These are phyloP conservation scores for Drosophila repleta DNA, from an alignment of 1,140 invertebrate species.

Conservation along the genomic window DNA sequence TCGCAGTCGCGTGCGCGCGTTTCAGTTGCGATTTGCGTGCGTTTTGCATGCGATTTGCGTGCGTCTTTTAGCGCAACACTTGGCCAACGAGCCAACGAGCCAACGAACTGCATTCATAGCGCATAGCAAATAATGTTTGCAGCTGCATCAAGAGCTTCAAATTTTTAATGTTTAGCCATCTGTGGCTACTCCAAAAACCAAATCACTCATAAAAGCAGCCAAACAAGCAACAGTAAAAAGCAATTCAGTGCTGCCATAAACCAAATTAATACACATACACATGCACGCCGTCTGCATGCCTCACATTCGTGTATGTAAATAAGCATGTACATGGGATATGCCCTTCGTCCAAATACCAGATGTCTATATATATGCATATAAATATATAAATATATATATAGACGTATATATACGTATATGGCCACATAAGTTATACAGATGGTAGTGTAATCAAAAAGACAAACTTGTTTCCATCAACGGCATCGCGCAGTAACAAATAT, in stretches of 20 bases:
- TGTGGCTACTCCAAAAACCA: conserved; percentile 55
- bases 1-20: conserved; percentile 71
- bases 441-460: conserved; percentile 72
- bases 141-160: conserved; percentile 16
- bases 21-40: conserved; percentile 49
- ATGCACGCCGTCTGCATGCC: conserved; percentile 11
- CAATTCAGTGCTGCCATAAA: conserved; percentile 74
- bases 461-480: conserved; percentile 66
- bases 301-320: conserved; percentile 25
- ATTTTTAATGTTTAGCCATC: conserved; percentile 45
- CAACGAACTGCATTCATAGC: conserved; percentile 53
- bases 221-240: conserved; percentile 74
- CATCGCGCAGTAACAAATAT: conserved; percentile 56
- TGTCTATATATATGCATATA: conserved; percentile 9
- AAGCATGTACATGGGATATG: conserved; percentile 40
- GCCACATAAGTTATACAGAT: conserved; percentile 16
- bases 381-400: background rate
- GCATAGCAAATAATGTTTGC: conserved; percentile 37
- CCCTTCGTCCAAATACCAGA: conserved; percentile 42
- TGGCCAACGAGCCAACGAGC: conserved; percentile 42
- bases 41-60: conserved; percentile 68
- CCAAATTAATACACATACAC: conserved; percentile 64
- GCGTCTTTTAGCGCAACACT: conserved; percentile 15
- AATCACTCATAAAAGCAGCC: conserved; percentile 60
- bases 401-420: background rate